Conservation (phyloP, 1,140 invertebrate species). For the Bicyclus anynana region DNA sequence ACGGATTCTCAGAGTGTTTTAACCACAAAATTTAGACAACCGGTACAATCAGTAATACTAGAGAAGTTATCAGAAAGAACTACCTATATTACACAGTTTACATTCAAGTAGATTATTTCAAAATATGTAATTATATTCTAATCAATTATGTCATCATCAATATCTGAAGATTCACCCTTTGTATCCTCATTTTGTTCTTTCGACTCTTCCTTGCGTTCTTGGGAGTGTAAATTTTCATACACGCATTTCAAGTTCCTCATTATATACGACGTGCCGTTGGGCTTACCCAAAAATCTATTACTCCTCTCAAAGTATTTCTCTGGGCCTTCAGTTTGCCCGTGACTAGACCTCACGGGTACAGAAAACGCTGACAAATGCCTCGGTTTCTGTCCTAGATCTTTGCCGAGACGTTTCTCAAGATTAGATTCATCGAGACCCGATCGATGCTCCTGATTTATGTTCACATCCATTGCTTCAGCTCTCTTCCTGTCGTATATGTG, state of each 20-base stretch:
- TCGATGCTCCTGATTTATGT: constrained; percentile 35
- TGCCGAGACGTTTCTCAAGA: constrained; percentile 50
- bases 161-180: constrained; percentile 60
- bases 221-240: constrained; percentile 52
- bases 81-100: neutral
- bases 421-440: constrained; percentile 43
- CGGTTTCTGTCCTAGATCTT: constrained; percentile 69
- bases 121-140: constrained; percentile 6
- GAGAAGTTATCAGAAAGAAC: too few relatives aligned
- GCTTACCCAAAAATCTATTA: constrained; percentile 34
- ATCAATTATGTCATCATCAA: constrained; percentile 59
- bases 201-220: constrained; percentile 37
- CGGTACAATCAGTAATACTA: too few relatives aligned
- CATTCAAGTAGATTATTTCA: neutral
- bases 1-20: too few relatives aligned
- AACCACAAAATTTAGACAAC: too few relatives aligned
- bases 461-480: constrained; percentile 57
- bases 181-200: constrained; percentile 51
- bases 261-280: constrained; percentile 59
- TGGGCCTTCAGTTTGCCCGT: constrained; percentile 30
- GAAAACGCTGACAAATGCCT: constrained; percentile 82
- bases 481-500: constrained; percentile 88
- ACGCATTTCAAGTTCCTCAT: constrained; percentile 68
- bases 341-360: constrained; percentile 71
- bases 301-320: constrained; percentile 55